Evolutionary conservation across 2,797 vertebrate genomes (phyloP), one percentile per base, ranked within the genome.

Genomic region (Parambassis ranga): DNA sequence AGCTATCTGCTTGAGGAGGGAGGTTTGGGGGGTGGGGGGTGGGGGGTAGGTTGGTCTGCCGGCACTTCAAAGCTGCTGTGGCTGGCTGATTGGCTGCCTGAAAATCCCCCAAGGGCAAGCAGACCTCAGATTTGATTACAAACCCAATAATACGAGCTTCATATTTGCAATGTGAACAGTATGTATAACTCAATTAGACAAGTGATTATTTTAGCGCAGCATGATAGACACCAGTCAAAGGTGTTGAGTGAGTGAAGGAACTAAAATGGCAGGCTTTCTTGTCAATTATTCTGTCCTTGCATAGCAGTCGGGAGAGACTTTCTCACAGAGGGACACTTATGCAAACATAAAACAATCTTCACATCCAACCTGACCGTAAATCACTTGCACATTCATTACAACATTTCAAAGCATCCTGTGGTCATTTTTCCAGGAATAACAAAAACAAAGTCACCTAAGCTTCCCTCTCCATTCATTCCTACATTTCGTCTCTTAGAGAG

Each of bases 101-200:
- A 72, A 80, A 80, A 62, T 48, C 61, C 79, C 81, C 75, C 27
- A 9, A 38, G 75, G 76, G 66, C 33, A 57, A 61, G 62, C 68
- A 73, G 71, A 78, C 74, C 84, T 84, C 77, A 61, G 75, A 85
- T 86, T 90, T 88, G 80, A 92, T 88, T 89, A 90, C 81, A 86
- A 82, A 84, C 67, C 80, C 82, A 87, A 86, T 90, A 89, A 82
- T 43, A 65, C 58, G 75, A 78, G 77, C 73, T 74, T 69, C 71
- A 72, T 76, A 79, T 87, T 85, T 78, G 71, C 80, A 67, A 81
- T 9, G 75, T 74, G 77, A 82, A 84, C 77, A 53, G 47, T 14
- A 37, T 59, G 75, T 65, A 52, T 70, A 79, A 87, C 78, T 60
- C 35, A 36, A 87, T 89, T 77, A 87, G 80, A 81, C 61, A 41